Evolutionary conservation across 1,140 invertebrate genomes (phyloP), one percentile per base, ranked within the genome.

Genomic region (Drosophila rhopaloa): DNA sequence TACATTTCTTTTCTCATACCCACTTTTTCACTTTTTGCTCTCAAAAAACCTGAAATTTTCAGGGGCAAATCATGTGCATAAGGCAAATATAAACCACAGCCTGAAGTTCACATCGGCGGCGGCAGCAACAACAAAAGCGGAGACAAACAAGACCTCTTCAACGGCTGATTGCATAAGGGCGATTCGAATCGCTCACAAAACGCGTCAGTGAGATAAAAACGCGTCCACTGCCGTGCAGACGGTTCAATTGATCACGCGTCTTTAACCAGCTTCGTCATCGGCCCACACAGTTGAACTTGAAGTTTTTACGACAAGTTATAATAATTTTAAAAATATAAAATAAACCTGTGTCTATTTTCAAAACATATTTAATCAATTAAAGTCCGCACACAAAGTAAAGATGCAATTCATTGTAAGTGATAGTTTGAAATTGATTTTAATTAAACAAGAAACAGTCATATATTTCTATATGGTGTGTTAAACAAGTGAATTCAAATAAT

Each of bases 31-130:
- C 43, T 66, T 63, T 80, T 55, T 77, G 59, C 76, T 74, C 67
- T 71, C 60, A 74, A 60, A 90, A 90, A 90, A 90, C 88, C 88
- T 76, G 88, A 90, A 79, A 74, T 88, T 86, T 90, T 90, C 86
- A 90, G 74, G 86, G 88, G 79, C 88, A 90, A 89, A 74, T 60
- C 76, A 41, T 70, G 60, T 88, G 80, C 77, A 80, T 74, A 74
- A 81, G 70, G 60, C 73, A 81, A 67, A 89, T 68, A 70, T 63
- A 81, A 73, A 57, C 59, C 38, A 79, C 46, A 62, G 61, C 14
- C 54, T 74, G 76, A 85, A 85, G 81, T 84, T 71, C 47, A 86
- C 32, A 40, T n/a, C 47, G 53, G 32, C 51, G 9, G 11, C 60
- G 48, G 40, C 40, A 32, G 32, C 29, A 68, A 29, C 46, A 61